A percentile compares a stretch with the other conserved stretches of the same genome.
Conservation (phyloP, 2,888 invertebrate genomes). For the Hemithea aestivaria region DNA sequence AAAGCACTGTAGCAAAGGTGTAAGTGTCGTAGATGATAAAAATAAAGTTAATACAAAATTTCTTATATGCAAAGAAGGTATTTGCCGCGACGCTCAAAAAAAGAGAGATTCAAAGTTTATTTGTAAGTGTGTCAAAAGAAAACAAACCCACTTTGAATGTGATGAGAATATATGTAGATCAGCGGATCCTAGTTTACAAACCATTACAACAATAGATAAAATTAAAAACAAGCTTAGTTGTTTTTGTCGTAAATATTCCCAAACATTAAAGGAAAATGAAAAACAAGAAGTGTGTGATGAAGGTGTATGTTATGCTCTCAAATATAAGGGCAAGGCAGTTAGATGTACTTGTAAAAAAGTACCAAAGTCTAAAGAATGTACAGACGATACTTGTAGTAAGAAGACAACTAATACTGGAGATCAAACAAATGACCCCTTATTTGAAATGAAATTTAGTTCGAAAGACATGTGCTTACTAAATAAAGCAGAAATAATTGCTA, state of each 20-base stretch:
- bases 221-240: not conserved
- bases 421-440: conserved; percentile 28
- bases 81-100: conserved; percentile 18
- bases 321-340: not conserved
- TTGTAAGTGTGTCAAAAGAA: conserved; percentile 29
- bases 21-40: too few species aligned
- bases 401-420: conserved; percentile 9
- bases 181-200: not conserved
- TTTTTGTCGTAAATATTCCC: conserved; percentile 2
- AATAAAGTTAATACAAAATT: too few species aligned
- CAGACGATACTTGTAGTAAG: conserved; percentile 1
- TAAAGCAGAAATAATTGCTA: conserved; percentile 29
- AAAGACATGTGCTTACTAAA: conserved; percentile 33
- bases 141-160: conserved; percentile 13
- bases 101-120: conserved; percentile 24
- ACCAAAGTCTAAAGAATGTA: not conserved
- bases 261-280: not conserved
- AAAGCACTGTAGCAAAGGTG: too few species aligned
- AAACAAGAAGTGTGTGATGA: not conserved
- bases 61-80: conserved; percentile 11
- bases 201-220: not conserved
- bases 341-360: not conserved
- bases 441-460: conserved; percentile 36
- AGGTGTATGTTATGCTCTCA: not conserved
- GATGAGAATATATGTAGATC: not conserved